phyloP scores from a whole-genome alignment of 1,140 invertebrate species.

The Heliconius melpomene region DNA sequence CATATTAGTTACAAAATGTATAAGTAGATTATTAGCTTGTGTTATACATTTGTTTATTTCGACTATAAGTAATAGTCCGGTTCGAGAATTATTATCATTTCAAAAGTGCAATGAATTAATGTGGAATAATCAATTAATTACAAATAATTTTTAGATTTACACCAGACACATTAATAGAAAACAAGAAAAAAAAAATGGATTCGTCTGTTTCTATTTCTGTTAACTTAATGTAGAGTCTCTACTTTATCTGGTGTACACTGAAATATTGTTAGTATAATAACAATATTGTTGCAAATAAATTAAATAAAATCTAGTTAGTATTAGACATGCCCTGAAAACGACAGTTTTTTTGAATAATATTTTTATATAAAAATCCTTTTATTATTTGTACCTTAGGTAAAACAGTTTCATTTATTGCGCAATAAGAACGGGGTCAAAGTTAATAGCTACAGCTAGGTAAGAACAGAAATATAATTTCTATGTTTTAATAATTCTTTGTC shows the following conservation, averaged over 20 bases:
- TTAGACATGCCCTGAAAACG: not conserved
- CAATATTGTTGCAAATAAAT: not conserved
- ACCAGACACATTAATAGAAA: no score
- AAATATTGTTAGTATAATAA: not conserved
- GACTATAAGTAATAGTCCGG: no score
- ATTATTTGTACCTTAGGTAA: not conserved
- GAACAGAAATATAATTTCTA: not conserved
- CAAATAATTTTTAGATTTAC: no score
- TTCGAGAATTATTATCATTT: not conserved
- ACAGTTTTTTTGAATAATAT: not conserved
- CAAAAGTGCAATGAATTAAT: not conserved
- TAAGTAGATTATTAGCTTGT: not conserved
- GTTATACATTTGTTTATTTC: not conserved
- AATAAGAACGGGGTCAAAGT: conserved; percentile 15
- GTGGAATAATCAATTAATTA: no score
- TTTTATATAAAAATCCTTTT: not conserved
- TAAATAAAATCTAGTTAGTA: not conserved
- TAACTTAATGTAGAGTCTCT: no score
- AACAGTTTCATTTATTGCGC: conserved; percentile 9
- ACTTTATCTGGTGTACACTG: no score
- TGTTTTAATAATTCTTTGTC: not conserved
- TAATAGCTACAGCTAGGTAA: not conserved
- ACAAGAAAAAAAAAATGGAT: no score
- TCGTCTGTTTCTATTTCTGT: no score
- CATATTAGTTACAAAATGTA: not conserved